Percentiles rank a stretch among this genome's conserved stretches.
Conservation (phyloP, 2,113 vertebrate species). For the Amphiprion ocellaris region DNA sequence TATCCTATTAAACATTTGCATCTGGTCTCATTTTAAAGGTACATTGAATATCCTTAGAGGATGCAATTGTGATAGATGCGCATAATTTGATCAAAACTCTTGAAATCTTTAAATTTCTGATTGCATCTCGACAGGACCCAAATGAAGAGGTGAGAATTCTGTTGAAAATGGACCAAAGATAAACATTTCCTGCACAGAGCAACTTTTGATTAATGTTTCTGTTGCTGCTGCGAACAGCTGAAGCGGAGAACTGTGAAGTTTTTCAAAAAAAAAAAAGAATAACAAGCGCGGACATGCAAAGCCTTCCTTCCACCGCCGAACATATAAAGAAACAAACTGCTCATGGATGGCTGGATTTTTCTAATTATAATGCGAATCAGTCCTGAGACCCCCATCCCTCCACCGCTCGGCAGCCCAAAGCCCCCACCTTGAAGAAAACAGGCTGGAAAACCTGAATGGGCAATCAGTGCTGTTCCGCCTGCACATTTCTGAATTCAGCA, state of each 20-base stretch:
- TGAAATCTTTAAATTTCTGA: conserved; percentile 31
- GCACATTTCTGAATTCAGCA: conserved; percentile 75
- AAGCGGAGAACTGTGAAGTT: conserved; percentile 40
- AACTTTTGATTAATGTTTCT: conserved; percentile 49
- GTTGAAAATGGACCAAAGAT: conserved; percentile 28
- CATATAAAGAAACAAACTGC: conserved; percentile 51
- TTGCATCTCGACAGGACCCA: neutral
- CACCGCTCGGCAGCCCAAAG: conserved; percentile 17
- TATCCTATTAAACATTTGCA: conserved; percentile 25
- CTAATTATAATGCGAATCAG: conserved; percentile 73
- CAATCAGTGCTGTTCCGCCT: conserved; percentile 72
- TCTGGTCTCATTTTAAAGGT: conserved; percentile 44
- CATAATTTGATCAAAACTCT: conserved; percentile 39
- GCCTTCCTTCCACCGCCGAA: conserved; percentile 42
- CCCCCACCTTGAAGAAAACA: conserved; percentile 67
- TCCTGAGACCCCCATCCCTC: conserved; percentile 33
- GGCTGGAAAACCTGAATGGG: conserved; percentile 73
- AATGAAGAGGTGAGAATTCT: conserved; percentile 10
- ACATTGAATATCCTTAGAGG: conserved; percentile 11
- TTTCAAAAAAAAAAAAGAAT: conserved; percentile 36
- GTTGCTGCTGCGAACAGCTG: conserved; percentile 33
- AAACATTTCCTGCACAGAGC: conserved; percentile 44
- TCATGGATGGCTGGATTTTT: conserved; percentile 73
- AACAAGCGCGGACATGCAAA: conserved; percentile 42
- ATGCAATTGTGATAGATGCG: conserved; percentile 3